Base-by-base conservation (phyloP, 1,140 invertebrate genomes). In the Akabosia matsudoensis region DNA sequence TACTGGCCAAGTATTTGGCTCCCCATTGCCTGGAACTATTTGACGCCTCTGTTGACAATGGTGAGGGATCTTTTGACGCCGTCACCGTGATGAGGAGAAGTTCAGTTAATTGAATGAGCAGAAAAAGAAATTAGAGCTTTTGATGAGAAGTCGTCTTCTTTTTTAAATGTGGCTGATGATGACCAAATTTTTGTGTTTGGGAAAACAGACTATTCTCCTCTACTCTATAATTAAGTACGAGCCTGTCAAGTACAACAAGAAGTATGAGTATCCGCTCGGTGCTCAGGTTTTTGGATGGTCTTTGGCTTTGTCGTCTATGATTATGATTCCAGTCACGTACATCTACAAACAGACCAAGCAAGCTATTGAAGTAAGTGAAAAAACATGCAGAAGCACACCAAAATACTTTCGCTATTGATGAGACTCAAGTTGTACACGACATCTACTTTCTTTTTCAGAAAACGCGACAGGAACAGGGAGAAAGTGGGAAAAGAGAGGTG, bases 281-380 rank as follows among this genome's bases (percentile, higher is more conserved):
- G 91, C 90, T 1, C 88, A 92, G 79, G 83, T 88, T n/a, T 85
- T 93, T 75, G 92, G 92, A 0, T 89, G 90, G 82, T 83, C 87
- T 45, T 86, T 93, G 79, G 91, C 91, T 64, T 83, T 92, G n/a
- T 88, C 90, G 0, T 93, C 92, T 0, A 92, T 94, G 87, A 84
- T 91, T 2, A 89, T 90, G 85, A 90, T 93, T 81, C 92, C 92
- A 3, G 83, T 84, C 1, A 91, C 91, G 79, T 88, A 87, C 14
- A 82, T 91, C 33, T 90, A 90, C 79, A 89, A 88, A 26, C 77
- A 79, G 4, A 78, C 75, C 0, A 75, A 61, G 10, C 22, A 73
- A 1, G 24, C 76, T 4, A 78, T 81, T 2, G 33, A 74, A 28
- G 70, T 72, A 72, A 7, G 70, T 16, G 22, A 56, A n/a, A n/a